phyloP scores from a whole-genome alignment of 2,888 invertebrate species.

The Hartigia nigra region DNA sequence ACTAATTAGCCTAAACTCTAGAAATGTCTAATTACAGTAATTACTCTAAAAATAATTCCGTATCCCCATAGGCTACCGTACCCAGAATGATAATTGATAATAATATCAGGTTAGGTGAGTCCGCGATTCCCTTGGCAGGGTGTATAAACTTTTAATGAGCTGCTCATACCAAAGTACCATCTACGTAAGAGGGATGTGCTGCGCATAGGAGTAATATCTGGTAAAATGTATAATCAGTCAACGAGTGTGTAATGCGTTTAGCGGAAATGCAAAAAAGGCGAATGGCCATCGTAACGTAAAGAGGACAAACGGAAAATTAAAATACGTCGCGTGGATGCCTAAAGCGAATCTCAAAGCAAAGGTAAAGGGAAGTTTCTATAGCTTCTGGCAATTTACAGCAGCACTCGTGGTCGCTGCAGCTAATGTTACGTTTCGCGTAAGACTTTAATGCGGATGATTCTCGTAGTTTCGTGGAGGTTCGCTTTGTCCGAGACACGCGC shows the following conservation, averaged over 20 bases:
- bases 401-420: not conserved
- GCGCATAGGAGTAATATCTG: not conserved
- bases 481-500: not conserved
- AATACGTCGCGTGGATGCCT: not conserved
- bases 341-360: not conserved
- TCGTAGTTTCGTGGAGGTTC: not conserved
- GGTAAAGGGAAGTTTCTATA: not conserved
- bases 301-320: not conserved
- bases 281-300: not conserved
- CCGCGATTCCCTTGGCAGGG: not conserved
- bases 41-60: not conserved
- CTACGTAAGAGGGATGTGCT: not conserved
- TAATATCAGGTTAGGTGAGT: not conserved
- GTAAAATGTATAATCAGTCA: not conserved
- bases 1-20: not conserved
- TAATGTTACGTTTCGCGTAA: not conserved
- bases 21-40: not conserved
- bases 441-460: not conserved
- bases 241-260: not conserved
- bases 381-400: not conserved
- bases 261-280: not conserved
- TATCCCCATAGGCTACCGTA: not conserved
- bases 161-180: not conserved
- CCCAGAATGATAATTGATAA: not conserved
- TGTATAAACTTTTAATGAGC: not conserved